A percentile compares a stretch with the other conserved stretches of the same genome.
Conservation (phyloP, 2,113 vertebrate genomes). For the Microcebus lehilahytsara region DNA sequence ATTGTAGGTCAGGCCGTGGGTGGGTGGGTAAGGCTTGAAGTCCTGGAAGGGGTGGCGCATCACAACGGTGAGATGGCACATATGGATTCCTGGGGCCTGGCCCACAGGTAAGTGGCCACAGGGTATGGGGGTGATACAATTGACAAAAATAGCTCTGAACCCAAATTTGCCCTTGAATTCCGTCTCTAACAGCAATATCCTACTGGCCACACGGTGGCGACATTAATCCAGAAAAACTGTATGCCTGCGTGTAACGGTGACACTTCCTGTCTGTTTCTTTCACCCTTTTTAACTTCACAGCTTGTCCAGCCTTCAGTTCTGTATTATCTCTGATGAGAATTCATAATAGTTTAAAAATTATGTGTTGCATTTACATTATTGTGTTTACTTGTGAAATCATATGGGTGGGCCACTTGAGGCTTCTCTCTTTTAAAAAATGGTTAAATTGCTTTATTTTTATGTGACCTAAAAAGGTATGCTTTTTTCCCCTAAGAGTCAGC, state of each 20-base stretch:
- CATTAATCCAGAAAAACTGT: conserved; percentile 27
- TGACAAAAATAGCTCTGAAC: neutral
- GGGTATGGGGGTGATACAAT: rapidly evolving
- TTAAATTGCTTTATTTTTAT: neutral
- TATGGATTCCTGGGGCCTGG: neutral
- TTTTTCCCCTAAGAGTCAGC: neutral
- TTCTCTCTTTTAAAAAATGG: neutral
- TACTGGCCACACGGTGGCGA: conserved; percentile 34
- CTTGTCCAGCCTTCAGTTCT: neutral
- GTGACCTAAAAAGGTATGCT: neutral
- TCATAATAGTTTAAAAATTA: neutral
- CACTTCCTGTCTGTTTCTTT: neutral
- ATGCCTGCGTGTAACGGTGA: rapidly evolving
- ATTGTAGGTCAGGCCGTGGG: conserved; percentile 52
- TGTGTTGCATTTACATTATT: neutral
- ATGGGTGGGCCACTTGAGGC: neutral
- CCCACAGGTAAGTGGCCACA: neutral
- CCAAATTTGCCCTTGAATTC: neutral
- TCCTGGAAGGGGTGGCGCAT: neutral
- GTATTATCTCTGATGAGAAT: neutral
- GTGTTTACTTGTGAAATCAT: neutral
- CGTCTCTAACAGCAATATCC: neutral
- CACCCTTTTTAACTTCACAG: neutral
- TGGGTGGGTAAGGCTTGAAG: conserved; percentile 24
- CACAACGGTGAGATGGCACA: neutral